A percentile compares a stretch with the other conserved stretches of the same genome.
Evolutionary conservation across 2,888 invertebrate genomes (phyloP).

Genomic region (Lamellibrachia columna): DNA sequence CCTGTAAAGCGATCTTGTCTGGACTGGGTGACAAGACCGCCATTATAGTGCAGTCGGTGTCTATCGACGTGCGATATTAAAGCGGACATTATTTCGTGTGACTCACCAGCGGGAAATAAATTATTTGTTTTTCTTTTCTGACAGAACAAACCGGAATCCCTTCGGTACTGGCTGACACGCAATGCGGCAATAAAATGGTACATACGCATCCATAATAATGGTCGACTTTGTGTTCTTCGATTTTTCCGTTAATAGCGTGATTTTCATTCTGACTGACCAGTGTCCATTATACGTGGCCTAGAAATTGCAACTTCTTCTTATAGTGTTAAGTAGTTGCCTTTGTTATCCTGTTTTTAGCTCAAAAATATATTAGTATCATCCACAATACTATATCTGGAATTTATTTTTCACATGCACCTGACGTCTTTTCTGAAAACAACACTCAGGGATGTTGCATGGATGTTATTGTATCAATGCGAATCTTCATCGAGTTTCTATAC

Average conservation of each 20-base stretch:
- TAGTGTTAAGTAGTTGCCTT: too few species aligned
- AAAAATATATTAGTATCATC: too few species aligned
- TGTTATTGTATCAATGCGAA: too few species aligned
- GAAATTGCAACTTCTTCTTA: too few species aligned
- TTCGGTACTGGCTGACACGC: not conserved
- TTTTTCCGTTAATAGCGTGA: not conserved
- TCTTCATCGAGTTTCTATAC: too few species aligned
- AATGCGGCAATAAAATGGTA: not conserved
- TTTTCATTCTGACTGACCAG: not conserved
- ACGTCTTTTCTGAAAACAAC: too few species aligned
- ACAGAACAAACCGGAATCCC: not conserved
- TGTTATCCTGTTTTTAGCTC: too few species aligned
- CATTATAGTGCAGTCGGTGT: not conserved
- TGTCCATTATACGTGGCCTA: too few species aligned
- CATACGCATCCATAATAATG: not conserved
- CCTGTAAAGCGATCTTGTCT: not conserved
- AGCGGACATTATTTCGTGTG: not conserved
- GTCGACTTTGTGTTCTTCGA: not conserved
- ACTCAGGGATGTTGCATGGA: too few species aligned
- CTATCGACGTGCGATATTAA: not conserved
- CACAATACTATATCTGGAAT: too few species aligned
- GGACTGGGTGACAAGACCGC: not conserved
- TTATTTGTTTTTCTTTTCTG: not conserved
- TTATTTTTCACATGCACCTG: too few species aligned
- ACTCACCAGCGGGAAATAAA: slow-evolving; percentile 3